A percentile compares a stretch with the other conserved stretches of the same genome.
phyloP scores from a whole-genome alignment of 2,888 invertebrate genomes.

The Epistrophe grossulariae region DNA sequence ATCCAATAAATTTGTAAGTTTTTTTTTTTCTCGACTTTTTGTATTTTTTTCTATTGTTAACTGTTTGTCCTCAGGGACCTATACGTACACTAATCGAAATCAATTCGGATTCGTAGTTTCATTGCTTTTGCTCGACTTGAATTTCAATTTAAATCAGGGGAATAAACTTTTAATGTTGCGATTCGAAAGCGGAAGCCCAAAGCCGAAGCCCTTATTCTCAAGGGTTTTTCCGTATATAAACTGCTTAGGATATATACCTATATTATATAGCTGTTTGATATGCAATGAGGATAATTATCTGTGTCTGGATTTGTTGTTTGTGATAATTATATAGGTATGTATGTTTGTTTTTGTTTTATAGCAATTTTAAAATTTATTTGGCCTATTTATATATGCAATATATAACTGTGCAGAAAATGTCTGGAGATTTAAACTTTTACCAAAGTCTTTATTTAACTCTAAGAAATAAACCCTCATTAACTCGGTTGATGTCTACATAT shows the following conservation, averaged over 20 bases:
- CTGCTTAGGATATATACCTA: background rate
- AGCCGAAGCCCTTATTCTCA: background rate
- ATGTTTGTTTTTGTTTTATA: background rate
- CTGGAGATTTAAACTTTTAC: background rate
- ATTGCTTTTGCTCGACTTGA: constrained; percentile 60
- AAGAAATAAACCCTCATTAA: no score
- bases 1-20: constrained; percentile 60
- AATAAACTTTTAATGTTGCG: constrained; percentile 4
- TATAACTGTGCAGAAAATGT: background rate
- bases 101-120: constrained; percentile 66
- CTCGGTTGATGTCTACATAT: no score
- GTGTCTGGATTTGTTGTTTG: background rate
- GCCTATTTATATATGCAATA: background rate
- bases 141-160: constrained; percentile 65
- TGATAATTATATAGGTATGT: background rate
- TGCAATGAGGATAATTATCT: background rate
- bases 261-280: background rate
- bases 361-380: background rate
- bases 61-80: constrained; percentile 62
- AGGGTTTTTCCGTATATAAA: background rate
- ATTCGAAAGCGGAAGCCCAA: background rate
- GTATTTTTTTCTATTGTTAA: constrained; percentile 46
- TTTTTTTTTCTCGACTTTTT: background rate
- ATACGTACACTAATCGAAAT: constrained; percentile 70
- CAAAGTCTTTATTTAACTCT: no score